Percentiles rank a stretch among this genome's conserved stretches.
phyloP scores from a whole-genome alignment of 2,113 vertebrate genomes.

The Archilochus colubris region DNA sequence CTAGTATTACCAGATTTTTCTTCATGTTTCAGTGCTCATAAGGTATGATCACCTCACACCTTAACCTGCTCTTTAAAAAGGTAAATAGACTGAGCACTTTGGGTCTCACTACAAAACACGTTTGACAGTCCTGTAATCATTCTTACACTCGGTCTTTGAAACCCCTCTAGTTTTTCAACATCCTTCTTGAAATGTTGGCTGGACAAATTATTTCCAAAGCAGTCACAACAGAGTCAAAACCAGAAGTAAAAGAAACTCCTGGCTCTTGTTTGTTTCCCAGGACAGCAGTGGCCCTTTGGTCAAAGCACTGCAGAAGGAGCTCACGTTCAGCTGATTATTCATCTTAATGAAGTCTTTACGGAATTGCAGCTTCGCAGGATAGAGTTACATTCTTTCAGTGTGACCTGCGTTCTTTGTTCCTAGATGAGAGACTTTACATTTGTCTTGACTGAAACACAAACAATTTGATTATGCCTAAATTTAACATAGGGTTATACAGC shows the following conservation, averaged over 20 bases:
- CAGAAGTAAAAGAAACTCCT: conserved; percentile 11
- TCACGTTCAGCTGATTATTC: conserved; percentile 62
- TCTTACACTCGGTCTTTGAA: conserved; percentile 50
- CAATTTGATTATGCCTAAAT: neutral
- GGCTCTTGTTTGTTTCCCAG: conserved; percentile 41
- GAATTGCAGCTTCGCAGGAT: conserved; percentile 62
- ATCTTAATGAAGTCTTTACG: conserved; percentile 66
- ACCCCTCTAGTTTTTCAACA: conserved; percentile 38
- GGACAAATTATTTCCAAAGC: conserved; percentile 52
- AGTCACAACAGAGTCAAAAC: conserved; percentile 36
- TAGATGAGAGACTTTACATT: conserved; percentile 50
- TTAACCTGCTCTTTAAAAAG: conserved; percentile 33
- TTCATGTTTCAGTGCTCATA: conserved; percentile 33
- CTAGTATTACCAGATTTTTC: neutral
- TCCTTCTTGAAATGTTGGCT: conserved; percentile 42
- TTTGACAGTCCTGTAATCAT: conserved; percentile 43
- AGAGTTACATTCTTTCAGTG: conserved; percentile 62
- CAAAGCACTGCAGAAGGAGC: conserved; percentile 50
- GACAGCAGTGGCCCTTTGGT: conserved; percentile 35
- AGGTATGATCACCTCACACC: conserved; percentile 2
- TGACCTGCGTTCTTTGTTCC: conserved; percentile 67
- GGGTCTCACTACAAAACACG: conserved; percentile 14
- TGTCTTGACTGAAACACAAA: conserved; percentile 33
- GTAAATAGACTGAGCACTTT: conserved; percentile 29
- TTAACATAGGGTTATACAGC: neutral